A percentile compares a stretch with the other conserved stretches of the same genome.
Evolutionary conservation across 2,797 vertebrate species (phyloP).

Genomic region (Peromyscus melanophrys): DNA sequence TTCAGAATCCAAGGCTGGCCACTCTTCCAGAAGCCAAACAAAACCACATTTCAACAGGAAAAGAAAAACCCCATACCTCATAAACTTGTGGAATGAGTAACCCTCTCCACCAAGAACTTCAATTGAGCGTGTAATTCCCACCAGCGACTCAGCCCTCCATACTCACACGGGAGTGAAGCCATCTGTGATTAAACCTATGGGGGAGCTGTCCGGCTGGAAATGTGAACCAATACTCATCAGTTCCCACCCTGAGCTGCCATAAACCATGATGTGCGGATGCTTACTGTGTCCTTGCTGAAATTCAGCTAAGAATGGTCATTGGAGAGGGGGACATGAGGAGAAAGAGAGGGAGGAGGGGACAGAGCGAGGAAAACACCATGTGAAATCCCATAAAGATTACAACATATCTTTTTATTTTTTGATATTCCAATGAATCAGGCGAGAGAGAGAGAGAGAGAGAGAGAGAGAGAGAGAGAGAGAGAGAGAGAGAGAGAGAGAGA

Average conservation of each 20-base stretch:
- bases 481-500: background rate
- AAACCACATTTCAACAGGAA: slow-evolving; percentile 84
- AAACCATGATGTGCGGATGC: background rate
- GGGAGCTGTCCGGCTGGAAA: background rate
- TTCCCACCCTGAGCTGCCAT: background rate
- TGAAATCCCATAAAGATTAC: background rate
- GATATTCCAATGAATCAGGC: background rate
- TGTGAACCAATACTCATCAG: background rate
- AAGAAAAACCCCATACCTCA: slow-evolving; percentile 52
- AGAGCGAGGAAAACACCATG: background rate
- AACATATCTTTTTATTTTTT: background rate
- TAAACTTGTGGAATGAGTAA: slow-evolving; percentile 75
- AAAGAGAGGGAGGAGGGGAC: background rate
- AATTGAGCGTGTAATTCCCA: background rate
- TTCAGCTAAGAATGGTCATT: background rate
- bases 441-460: background rate
- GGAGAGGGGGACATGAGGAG: background rate
- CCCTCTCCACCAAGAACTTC: slow-evolving; percentile 63
- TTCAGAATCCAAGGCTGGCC: slow-evolving; percentile 78
- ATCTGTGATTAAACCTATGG: background rate
- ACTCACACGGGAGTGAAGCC: background rate
- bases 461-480: background rate
- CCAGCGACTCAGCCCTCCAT: background rate
- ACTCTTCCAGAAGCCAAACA: slow-evolving; percentile 83
- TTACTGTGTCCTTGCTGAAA: background rate